Evolutionary conservation across 2,888 invertebrate genomes (phyloP).

Genomic region (Morpho achilles): DNA sequence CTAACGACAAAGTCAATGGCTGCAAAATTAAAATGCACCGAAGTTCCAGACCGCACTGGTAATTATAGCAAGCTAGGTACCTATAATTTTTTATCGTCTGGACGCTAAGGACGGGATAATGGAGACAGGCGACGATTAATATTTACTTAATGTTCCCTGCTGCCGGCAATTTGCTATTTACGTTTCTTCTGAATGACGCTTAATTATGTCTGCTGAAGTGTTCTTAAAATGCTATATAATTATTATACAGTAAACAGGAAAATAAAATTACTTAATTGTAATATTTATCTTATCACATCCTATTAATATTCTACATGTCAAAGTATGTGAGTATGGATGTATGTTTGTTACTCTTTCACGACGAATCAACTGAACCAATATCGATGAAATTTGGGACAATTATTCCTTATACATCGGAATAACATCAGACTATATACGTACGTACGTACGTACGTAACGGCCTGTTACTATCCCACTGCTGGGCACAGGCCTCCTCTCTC

Average conservation of each 20-base stretch:
- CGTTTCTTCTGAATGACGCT: constrained; percentile 5
- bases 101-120: constrained; percentile 42
- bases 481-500: no score
- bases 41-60: constrained; percentile 31
- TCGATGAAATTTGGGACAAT: no score
- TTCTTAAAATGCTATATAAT: not conserved
- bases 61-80: constrained; percentile 40
- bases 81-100: constrained; percentile 49
- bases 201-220: not conserved
- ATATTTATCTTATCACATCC: not conserved
- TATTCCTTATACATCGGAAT: no score
- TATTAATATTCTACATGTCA: not conserved
- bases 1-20: constrained; percentile 39
- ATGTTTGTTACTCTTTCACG: no score
- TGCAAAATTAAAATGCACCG: constrained; percentile 45
- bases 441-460: no score
- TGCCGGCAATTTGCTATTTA: constrained; percentile 42
- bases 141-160: constrained; percentile 53
- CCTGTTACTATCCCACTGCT: no score
- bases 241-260: no score
- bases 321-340: no score
- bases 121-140: constrained; percentile 49
- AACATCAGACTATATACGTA: no score
- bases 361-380: no score
- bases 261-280: not conserved